Percentiles rank a stretch among this genome's conserved stretches.
These are phyloP conservation scores for Chrysocyon brachyurus DNA, from an alignment of 2,797 vertebrate species.

Conservation along the genomic window DNA sequence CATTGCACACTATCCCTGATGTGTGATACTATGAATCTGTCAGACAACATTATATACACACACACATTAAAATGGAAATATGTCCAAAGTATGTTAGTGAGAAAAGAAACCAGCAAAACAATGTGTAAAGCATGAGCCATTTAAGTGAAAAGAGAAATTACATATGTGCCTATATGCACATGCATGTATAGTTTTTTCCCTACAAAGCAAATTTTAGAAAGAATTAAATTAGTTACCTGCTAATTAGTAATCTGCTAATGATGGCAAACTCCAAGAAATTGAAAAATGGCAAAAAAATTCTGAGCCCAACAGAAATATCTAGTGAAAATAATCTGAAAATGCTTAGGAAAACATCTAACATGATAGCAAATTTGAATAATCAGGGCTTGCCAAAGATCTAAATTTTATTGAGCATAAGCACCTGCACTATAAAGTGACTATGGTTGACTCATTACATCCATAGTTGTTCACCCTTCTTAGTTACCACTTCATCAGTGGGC, in stretches of 20 bases:
- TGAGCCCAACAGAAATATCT: not conserved
- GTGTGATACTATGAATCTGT: not conserved
- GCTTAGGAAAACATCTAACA: not conserved
- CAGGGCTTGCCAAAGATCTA: not conserved
- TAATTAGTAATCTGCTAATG: not conserved
- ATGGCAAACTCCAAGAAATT: not conserved
- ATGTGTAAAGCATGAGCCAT: not conserved
- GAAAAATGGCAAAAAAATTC: not conserved
- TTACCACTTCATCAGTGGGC: not conserved
- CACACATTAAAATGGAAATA: not conserved
- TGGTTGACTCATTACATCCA: not conserved
- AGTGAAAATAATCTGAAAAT: not conserved
- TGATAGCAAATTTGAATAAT: not conserved
- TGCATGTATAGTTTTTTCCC: not conserved
- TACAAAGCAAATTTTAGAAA: not conserved
- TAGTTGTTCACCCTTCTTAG: not conserved
- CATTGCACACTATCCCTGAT: not conserved
- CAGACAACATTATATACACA: not conserved
- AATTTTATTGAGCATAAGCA: not conserved
- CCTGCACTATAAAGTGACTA: not conserved
- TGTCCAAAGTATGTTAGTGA: not conserved
- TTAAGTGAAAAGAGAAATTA: not conserved
- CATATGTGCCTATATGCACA: fast-evolving
- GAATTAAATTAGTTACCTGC: not conserved
- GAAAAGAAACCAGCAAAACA: not conserved